Percentiles rank a stretch among this genome's conserved stretches.
Evolutionary conservation across 2,888 invertebrate genomes (phyloP).

Genomic region (Rhamphomyia laevipes): DNA sequence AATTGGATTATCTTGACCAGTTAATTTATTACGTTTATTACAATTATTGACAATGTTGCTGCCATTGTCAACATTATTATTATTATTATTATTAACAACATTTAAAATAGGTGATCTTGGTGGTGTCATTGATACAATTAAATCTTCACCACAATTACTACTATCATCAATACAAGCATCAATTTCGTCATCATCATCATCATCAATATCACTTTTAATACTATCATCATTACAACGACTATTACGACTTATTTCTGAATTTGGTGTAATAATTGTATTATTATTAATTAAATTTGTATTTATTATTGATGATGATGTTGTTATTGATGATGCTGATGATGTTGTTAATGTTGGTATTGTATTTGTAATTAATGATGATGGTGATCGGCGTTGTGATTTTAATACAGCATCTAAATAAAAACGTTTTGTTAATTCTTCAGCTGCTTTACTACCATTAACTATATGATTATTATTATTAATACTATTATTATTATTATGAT

Average conservation of each 20-base stretch:
- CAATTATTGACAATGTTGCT: not conserved
- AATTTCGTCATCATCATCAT: constrained; percentile 10
- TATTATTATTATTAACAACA: not conserved
- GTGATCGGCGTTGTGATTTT: constrained; percentile 49
- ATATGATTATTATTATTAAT: constrained; percentile 39
- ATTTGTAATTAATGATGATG: constrained; percentile 10
- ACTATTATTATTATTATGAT: constrained; percentile 30
- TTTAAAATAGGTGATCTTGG: constrained; percentile 39
- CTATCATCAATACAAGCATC: constrained; percentile 14
- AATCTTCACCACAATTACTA: constrained; percentile 38
- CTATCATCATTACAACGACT: constrained; percentile 9
- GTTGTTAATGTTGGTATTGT: constrained; percentile 8
- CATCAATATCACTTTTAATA: not conserved
- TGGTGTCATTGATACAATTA: constrained; percentile 45
- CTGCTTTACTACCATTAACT: constrained; percentile 43
- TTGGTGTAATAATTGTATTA: constrained; percentile 12
- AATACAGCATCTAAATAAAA: constrained; percentile 64
- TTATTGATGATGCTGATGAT: constrained; percentile 11
- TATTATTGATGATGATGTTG: constrained; percentile 21
- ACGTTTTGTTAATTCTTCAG: constrained; percentile 54
- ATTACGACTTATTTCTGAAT: constrained; percentile 10
- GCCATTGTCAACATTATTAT: not conserved
- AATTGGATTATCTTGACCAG: constrained; percentile 62
- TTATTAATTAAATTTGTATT: constrained; percentile 6
- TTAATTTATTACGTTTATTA: constrained; percentile 1